Evolutionary conservation across 1,140 invertebrate species (phyloP), one percentile per base, ranked within the genome.

Genomic region (Heliconius himera): DNA sequence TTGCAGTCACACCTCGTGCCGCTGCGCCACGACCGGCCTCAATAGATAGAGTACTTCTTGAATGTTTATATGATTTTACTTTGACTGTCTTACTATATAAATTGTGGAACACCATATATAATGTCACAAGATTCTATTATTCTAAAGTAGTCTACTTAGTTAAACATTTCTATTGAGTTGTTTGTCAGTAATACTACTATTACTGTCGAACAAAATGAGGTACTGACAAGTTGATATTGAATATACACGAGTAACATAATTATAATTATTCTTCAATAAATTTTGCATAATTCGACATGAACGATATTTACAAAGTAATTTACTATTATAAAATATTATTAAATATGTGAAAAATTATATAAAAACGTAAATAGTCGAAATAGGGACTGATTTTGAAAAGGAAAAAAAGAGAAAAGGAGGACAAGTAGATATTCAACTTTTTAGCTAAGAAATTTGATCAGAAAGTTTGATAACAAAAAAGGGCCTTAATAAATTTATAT

Each of bases 191-290:
- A 29, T 26, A 16, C 49, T 26, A 66, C 22, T 5, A 66, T 66
- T 66, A 66, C n/a, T 66, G 22, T 66, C 22, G 22, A 66, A 66
- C 60, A 66, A 66, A 66, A 66, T 66, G 56, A 66, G 22, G 60
- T 66, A 66, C 60, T 66, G 26, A 66, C 60, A 66, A 29, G 22
- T 26, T 29, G 22, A 66, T 66, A 26, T 26, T 66, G 11, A 66
- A 29, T 66, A 66, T 66, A 66, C 60, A 66, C 16, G 11, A 16
- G 3, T 66, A 26, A 16, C 11, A 66, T 66, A 66, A 29, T 26
- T 66, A 5, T 13, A 26, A 66, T 66, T 66, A 66, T 66, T 66
- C 1, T 66, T 66, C n/a, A 66, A 26, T 66, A 26, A 66, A 66
- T 26, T 66, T 26, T 29, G 22, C 56, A 26, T 60, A 60, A 60